Evolutionary conservation across 2,113 vertebrate species (phyloP).

Genomic region (Noturus placidus): DNA sequence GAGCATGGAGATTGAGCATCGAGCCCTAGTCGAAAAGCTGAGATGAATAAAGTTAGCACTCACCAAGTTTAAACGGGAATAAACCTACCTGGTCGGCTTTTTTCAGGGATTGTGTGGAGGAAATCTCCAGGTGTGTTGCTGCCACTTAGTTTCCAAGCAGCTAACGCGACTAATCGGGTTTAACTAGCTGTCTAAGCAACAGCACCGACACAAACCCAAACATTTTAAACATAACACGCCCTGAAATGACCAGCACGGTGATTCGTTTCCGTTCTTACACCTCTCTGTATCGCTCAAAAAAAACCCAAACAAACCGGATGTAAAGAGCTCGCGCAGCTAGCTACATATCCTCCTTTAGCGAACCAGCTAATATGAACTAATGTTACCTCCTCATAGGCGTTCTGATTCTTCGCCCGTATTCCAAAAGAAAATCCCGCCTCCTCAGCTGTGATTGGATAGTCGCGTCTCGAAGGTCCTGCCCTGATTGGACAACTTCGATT

Average conservation of each 20-base stretch:
- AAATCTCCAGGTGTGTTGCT: background rate
- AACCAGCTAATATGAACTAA: conserved; percentile 28
- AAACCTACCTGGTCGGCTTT: background rate
- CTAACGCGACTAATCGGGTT: background rate
- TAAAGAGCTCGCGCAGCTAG: background rate
- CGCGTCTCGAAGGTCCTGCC: background rate
- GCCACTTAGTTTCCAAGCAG: background rate
- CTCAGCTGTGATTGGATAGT: background rate
- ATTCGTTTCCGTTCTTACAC: background rate
- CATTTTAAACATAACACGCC: background rate
- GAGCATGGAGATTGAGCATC: background rate
- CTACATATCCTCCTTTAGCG: background rate
- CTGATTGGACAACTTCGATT: background rate
- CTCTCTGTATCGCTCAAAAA: no score
- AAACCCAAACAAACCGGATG: background rate
- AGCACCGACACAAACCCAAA: background rate
- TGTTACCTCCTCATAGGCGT: conserved; percentile 33
- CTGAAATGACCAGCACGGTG: no score
- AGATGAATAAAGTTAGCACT: background rate
- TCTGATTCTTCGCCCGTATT: conserved; percentile 23
- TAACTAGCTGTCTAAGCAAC: conserved; percentile 19
- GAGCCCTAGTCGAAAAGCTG: no score
- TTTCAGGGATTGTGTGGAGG: background rate
- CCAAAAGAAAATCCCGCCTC: background rate
- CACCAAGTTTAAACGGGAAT: background rate